Percentiles rank a stretch among this genome's conserved stretches.
Conservation (phyloP, 2,888 invertebrate genomes). For the Ganaspis brasiliensis region DNA sequence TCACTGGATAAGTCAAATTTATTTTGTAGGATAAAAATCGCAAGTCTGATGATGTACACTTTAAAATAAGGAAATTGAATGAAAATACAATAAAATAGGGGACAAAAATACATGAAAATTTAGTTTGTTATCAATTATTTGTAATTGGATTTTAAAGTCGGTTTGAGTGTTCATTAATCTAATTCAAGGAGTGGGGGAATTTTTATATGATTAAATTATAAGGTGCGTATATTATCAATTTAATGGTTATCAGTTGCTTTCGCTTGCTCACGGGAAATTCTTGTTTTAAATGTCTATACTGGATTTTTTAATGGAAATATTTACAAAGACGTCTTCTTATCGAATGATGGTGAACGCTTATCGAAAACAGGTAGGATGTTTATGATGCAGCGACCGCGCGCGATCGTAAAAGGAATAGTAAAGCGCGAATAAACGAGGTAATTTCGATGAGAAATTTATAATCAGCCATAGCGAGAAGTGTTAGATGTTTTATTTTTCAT, state of each 20-base stretch:
- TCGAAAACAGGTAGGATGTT: constrained; percentile 40
- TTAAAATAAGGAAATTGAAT: too few species aligned
- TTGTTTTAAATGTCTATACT: constrained; percentile 22
- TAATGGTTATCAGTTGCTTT: not conserved
- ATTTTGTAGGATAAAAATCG: too few species aligned
- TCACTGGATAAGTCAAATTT: too few species aligned
- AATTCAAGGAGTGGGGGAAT: not conserved
- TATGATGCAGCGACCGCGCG: constrained; percentile 11
- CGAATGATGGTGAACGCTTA: constrained; percentile 39
- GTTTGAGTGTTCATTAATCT: not conserved
- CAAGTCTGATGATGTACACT: too few species aligned
- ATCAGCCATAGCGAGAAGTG: constrained; percentile 15
- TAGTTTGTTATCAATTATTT: too few species aligned
- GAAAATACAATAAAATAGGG: too few species aligned
- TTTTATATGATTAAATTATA: constrained; percentile 3
- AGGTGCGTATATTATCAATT: constrained; percentile 18
- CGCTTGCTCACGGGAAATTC: constrained; percentile 8
- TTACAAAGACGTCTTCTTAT: constrained; percentile 33
- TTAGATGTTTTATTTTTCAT: constrained; percentile 8
- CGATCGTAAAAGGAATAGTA: constrained; percentile 41
- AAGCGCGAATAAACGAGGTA: constrained; percentile 38
- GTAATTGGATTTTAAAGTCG: not conserved
- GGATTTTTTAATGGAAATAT: constrained; percentile 34
- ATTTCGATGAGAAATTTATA: constrained; percentile 41
- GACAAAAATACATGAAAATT: too few species aligned